Evolutionary conservation across 2,113 vertebrate species (phyloP).

Genomic region (Amblyopsis rosae): DNA sequence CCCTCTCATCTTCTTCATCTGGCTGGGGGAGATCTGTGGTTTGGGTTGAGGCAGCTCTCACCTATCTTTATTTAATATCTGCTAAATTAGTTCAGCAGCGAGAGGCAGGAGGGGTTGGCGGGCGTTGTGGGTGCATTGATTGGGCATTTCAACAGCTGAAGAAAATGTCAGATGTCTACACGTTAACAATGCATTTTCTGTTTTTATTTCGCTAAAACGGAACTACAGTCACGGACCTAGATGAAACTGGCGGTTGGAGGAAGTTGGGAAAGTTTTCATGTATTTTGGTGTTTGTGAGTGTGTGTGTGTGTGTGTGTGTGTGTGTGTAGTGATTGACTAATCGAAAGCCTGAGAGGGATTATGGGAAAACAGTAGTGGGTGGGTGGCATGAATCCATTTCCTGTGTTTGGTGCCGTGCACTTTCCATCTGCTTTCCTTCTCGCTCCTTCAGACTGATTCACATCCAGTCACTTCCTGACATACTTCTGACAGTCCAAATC

Average conservation of each 20-base stretch:
- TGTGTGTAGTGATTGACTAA: constrained; percentile 10
- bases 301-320: not conserved
- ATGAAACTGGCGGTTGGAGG: constrained; percentile 16
- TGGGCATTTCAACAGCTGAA: constrained; percentile 49
- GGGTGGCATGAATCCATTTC: constrained; percentile 57
- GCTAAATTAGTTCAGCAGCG: constrained; percentile 42
- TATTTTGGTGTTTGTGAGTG: constrained; percentile 9
- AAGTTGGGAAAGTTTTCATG: not conserved
- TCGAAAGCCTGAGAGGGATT: constrained; percentile 42
- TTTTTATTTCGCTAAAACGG: not conserved
- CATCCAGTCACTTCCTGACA: constrained; percentile 51
- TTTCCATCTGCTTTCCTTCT: constrained; percentile 47
- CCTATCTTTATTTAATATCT: constrained; percentile 44
- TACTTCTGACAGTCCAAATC: constrained; percentile 16
- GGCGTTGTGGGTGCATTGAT: constrained; percentile 47
- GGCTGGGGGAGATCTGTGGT: not conserved
- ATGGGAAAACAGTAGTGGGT: constrained; percentile 41
- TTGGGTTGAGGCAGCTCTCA: constrained; percentile 11
- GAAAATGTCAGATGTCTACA: constrained; percentile 25
- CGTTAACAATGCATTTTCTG: constrained; percentile 18
- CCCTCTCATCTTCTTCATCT: not conserved
- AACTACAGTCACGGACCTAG: not conserved
- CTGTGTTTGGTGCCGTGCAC: constrained; percentile 40
- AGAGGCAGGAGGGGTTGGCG: constrained; percentile 29
- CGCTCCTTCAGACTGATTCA: constrained; percentile 52